Conservation (phyloP, 2,888 invertebrate genomes). For the Metalampra italica region DNA sequence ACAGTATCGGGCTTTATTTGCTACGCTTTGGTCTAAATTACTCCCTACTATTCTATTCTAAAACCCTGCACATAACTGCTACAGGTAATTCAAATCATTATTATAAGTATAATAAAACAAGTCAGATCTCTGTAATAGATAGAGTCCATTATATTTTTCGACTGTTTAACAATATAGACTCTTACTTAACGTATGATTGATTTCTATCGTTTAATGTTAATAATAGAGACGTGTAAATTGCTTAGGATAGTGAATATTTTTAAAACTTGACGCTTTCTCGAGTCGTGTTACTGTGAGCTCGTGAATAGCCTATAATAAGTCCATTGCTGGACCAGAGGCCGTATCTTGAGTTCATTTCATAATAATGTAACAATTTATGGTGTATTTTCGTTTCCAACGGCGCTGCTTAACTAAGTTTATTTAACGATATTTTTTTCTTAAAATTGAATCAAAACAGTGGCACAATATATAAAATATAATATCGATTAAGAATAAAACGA, state of each 20-base stretch:
- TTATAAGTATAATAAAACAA: constrained; percentile 3
- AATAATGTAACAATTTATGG: constrained; percentile 7
- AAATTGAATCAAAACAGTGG: constrained; percentile 32
- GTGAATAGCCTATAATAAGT: no score
- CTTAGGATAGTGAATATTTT: constrained; percentile 39
- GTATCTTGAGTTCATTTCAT: constrained; percentile 24
- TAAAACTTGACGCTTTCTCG: constrained; percentile 23
- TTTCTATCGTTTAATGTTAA: constrained; percentile 30
- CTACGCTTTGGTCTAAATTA: no score
- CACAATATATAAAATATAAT: constrained; percentile 52
- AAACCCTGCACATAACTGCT: constrained; percentile 2
- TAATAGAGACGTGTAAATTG: constrained; percentile 51
- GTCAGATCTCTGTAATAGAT: constrained; percentile 30
- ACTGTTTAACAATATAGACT: constrained; percentile 28
- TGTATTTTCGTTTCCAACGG: constrained; percentile 5
- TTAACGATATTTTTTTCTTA: constrained; percentile 17
- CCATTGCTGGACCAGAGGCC: no score
- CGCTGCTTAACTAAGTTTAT: constrained; percentile 1
- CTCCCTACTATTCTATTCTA: no score
- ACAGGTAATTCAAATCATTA: neutral
- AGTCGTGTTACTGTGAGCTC: constrained; percentile 29
- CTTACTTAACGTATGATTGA: constrained; percentile 25
- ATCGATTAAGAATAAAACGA: constrained; percentile 52
- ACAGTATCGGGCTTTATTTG: no score
- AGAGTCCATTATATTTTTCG: constrained; percentile 30